Conservation (phyloP, 2,113 vertebrate genomes). For the Gadus chalcogrammus region DNA sequence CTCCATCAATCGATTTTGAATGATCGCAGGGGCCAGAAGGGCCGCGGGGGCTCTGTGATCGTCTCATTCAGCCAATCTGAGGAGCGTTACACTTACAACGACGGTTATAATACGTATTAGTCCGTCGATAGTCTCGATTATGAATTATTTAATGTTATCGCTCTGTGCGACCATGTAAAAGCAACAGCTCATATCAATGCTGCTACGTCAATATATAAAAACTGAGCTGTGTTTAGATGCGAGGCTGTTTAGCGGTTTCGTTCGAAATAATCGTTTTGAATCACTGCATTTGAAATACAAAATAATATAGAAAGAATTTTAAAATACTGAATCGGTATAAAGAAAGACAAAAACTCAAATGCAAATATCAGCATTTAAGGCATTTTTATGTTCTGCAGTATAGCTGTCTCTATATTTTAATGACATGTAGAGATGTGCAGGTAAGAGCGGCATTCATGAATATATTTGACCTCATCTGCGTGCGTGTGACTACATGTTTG, state of each 20-base stretch:
- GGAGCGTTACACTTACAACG: slow-evolving; percentile 1
- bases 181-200: neutral
- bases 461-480: slow-evolving; percentile 38
- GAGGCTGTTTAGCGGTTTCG: too few species aligned
- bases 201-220: neutral
- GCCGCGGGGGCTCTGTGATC: slow-evolving; percentile 55
- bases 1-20: slow-evolving; percentile 69
- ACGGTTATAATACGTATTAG: slow-evolving; percentile 2
- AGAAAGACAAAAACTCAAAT: too few species aligned
- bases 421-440: neutral
- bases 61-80: slow-evolving; percentile 42
- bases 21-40: slow-evolving; percentile 47
- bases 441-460: slow-evolving; percentile 48
- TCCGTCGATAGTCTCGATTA: neutral
- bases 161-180: neutral
- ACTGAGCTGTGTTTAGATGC: too few species aligned
- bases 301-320: neutral
- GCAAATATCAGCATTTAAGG: neutral
- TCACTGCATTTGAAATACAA: neutral
- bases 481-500: slow-evolving; percentile 35
- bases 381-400: neutral
- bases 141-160: neutral
- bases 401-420: neutral
- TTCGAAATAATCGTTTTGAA: too few species aligned
- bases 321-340: too few species aligned